Evolutionary conservation across 2,888 invertebrate species (phyloP).

Genomic region (Marasmarcha lunaedactyla): DNA sequence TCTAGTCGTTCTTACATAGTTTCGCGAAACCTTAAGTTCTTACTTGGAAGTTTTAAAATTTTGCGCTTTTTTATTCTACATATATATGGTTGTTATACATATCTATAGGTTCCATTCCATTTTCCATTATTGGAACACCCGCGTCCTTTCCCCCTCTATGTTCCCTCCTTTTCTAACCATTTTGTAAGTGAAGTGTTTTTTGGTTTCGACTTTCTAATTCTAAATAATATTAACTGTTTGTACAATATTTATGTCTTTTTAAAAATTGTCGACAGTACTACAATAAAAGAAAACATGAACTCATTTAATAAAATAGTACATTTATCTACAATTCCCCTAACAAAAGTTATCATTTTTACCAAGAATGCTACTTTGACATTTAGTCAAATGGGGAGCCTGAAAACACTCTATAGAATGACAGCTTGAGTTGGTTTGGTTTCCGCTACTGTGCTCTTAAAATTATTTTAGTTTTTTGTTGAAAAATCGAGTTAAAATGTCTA

Average conservation of each 20-base stretch:
- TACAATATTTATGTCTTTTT: no score
- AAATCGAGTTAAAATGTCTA: conserved; percentile 57
- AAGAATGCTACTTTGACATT: no score
- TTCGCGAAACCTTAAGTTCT: background rate
- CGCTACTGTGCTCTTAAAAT: conserved; percentile 69
- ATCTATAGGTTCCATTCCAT: conserved; percentile 21
- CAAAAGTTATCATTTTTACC: no score
- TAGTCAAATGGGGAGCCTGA: conserved; percentile 16
- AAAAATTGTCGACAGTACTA: no score
- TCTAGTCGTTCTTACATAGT: no score
- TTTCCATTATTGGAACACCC: conserved; percentile 32
- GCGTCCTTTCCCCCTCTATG: conserved; percentile 52
- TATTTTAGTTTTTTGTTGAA: conserved; percentile 60
- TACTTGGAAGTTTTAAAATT: background rate
- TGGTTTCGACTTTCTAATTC: background rate
- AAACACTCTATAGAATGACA: conserved; percentile 58
- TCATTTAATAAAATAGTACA: no score
- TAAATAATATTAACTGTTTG: no score
- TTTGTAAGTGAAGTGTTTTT: conserved; percentile 42
- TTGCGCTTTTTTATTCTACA: conserved; percentile 1
- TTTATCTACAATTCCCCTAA: no score
- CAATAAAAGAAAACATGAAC: no score
- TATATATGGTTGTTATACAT: no score
- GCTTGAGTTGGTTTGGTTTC: conserved; percentile 71
- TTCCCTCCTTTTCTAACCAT: conserved; percentile 47